Conservation (phyloP, 2,888 invertebrate genomes). For the Chloroclysta siterata region DNA sequence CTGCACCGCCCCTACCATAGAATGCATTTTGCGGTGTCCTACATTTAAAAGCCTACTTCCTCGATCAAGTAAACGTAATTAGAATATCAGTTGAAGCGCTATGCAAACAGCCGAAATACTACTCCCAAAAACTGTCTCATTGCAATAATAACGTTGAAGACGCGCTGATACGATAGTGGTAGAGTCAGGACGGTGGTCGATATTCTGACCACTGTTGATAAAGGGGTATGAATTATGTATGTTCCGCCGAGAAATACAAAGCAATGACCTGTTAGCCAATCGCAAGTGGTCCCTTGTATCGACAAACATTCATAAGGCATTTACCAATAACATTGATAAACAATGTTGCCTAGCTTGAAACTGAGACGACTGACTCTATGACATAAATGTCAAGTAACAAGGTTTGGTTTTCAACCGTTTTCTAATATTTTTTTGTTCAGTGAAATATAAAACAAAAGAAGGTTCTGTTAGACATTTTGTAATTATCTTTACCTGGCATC, state of each 20-base stretch:
- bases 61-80: too few relatives aligned
- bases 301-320: background rate
- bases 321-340: background rate
- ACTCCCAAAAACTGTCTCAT: background rate
- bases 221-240: background rate
- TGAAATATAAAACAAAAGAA: too few relatives aligned
- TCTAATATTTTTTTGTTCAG: too few relatives aligned
- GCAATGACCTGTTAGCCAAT: background rate
- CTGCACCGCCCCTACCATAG: constrained; percentile 16
- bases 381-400: too few relatives aligned
- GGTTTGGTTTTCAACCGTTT: too few relatives aligned
- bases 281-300: background rate
- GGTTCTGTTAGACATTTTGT: too few relatives aligned
- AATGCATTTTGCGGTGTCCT: constrained; percentile 6
- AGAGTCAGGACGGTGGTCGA: background rate
- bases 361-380: too few relatives aligned
- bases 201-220: background rate
- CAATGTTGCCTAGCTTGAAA: background rate
- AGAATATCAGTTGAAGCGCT: too few relatives aligned
- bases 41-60: background rate
- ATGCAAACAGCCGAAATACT: background rate
- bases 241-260: background rate
- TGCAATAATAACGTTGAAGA: background rate
- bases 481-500: too few relatives aligned
- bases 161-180: too few relatives aligned